phyloP scores from a whole-genome alignment of 2,888 invertebrate species.

The Sceliomorpha sp. region DNA sequence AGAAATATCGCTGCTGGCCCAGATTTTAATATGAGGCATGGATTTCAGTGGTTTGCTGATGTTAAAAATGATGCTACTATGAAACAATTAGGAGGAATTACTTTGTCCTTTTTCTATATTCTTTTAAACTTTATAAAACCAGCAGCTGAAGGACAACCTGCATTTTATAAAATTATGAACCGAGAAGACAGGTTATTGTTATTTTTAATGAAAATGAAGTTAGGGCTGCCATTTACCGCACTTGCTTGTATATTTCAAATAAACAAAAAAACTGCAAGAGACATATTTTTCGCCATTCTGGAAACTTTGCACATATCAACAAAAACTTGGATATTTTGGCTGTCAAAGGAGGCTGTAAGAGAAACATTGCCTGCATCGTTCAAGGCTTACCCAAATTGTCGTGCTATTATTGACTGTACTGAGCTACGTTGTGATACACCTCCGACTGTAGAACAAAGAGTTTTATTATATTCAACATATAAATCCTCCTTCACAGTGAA shows the following conservation, averaged over 20 bases:
- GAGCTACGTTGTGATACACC: constrained; percentile 44
- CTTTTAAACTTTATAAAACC: constrained; percentile 31
- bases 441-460: constrained; percentile 41
- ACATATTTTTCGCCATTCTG: constrained; percentile 2
- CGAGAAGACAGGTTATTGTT: constrained; percentile 35
- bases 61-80: constrained; percentile 19
- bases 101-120: constrained; percentile 18
- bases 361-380: constrained; percentile 31
- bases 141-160: constrained; percentile 15
- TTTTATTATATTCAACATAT: constrained; percentile 50
- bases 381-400: constrained; percentile 34
- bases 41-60: constrained; percentile 26
- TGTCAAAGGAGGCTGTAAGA: constrained; percentile 36
- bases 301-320: constrained; percentile 6
- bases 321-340: constrained; percentile 50
- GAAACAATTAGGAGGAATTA: constrained; percentile 34
- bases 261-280: constrained; percentile 18
- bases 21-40: neutral
- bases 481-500: constrained; percentile 49
- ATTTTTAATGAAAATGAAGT: too few relatives aligned
- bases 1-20: neutral
- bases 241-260: constrained; percentile 44
- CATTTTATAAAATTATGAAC: constrained; percentile 20
- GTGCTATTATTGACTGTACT: constrained; percentile 38
- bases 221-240: too few relatives aligned